phyloP scores from a whole-genome alignment of 2,888 invertebrate genomes.

The Lithophane socia region DNA sequence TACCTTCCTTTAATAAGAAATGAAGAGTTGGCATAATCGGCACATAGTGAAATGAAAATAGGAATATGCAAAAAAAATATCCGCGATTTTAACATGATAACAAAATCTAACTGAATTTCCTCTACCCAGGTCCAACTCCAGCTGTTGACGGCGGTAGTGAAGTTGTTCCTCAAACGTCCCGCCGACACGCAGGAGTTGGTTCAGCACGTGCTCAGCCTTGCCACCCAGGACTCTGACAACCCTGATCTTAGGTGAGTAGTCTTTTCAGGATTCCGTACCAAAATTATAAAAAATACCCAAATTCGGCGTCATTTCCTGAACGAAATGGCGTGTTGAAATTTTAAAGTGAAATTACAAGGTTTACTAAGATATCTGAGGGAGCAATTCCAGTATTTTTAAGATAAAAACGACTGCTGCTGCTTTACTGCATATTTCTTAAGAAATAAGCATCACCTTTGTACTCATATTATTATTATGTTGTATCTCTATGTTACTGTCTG shows the following conservation, averaged over 20 bases:
- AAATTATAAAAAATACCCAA: too few species aligned
- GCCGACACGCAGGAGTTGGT: conserved; percentile 99
- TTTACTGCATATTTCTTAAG: too few species aligned
- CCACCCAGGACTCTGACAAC: conserved; percentile 98
- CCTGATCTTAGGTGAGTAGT: conserved; percentile 94
- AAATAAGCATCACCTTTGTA: too few species aligned
- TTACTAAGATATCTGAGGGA: too few species aligned
- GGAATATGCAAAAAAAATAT: not conserved
- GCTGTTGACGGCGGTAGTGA: conserved; percentile 99
- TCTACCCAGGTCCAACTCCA: conserved; percentile 95
- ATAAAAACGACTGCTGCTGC: too few species aligned
- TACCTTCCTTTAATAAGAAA: not conserved
- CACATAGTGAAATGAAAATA: not conserved
- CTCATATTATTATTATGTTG: too few species aligned
- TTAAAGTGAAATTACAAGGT: too few species aligned
- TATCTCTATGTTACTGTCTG: too few species aligned
- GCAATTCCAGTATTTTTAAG: too few species aligned
- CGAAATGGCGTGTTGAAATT: too few species aligned
- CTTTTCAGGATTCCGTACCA: too few species aligned
- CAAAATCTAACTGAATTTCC: conserved; percentile 70
- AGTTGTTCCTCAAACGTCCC: conserved; percentile 99
- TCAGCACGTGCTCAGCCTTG: conserved; percentile 97
- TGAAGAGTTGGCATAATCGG: not conserved
- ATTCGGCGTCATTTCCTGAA: too few species aligned
- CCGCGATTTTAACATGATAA: not conserved